Evolutionary conservation across 37 sponge, comb jelly and placozoan species (phyloP), one percentile per base, ranked within the genome.

Genomic region (Chondrosia reniformis): DNA sequence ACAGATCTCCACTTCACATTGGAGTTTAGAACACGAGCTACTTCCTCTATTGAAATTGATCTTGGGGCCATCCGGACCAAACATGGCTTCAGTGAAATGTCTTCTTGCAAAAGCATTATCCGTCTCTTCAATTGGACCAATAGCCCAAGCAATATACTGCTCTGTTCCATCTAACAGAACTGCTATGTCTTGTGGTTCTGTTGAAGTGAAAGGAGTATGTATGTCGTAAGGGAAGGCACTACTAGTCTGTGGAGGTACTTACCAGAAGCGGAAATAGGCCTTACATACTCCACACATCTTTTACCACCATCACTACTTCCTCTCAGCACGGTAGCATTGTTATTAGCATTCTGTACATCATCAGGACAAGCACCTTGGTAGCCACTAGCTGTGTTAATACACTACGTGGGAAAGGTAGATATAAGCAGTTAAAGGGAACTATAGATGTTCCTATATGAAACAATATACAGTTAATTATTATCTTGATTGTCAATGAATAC

Each of bases 141-240:
- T 58, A 15, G 42, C 85, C 89, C 89, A 89, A 46, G 85, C 86
- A 42, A 89, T 81, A 65, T 78, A 84, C 65, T 76, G 74, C 15
- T 64, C 43, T 49, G 52, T 15, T 15, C 15, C 52, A 49, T 49
- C 52, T 15, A 49, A 49, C 52, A 15, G 15, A 10, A 19, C 10
- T 10, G 10, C 52, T 49, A 49, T 15, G 52, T 49, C 52, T 15
- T 8, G 17, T 22, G 17, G 27, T 61, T 8, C 63, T 22, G 7
- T 22, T 12, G 27, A 9, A 61, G 27, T 24, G 27, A 12, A 24
- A 24, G 38, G 17, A 19, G n/a, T 13, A 59, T 59, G 6, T 6
- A 19, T 13, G 4, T 5, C 17, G 7, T 13, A 30, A 13, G 7
- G n/a, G 17, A 59, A 13, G 7, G 61, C 4, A 19, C 61, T 19